phyloP scores from a whole-genome alignment of 2,113 vertebrate genomes.

The Sebastes fasciatus region DNA sequence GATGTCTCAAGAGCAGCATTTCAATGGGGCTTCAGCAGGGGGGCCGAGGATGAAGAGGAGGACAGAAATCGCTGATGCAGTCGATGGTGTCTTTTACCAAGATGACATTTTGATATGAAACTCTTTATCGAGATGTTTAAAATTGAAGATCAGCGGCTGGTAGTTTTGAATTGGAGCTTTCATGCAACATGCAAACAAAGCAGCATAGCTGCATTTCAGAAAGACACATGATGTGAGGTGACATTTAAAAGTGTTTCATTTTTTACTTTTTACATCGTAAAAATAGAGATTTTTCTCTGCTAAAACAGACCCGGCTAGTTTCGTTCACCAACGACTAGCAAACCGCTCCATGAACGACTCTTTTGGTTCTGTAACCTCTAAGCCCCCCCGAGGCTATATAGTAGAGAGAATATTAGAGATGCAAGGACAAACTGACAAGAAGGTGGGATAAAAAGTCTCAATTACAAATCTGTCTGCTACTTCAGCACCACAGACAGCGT shows the following conservation, averaged over 20 bases:
- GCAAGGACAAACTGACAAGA: too few species aligned
- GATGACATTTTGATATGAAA: conserved; percentile 48
- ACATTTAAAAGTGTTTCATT: neutral
- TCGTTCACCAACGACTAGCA: too few species aligned
- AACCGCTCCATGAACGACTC: too few species aligned
- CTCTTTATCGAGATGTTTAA: neutral
- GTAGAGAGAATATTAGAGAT: too few species aligned
- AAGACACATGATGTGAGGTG: neutral
- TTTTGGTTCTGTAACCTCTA: too few species aligned
- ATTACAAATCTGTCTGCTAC: too few species aligned
- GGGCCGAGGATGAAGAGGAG: conserved; percentile 13
- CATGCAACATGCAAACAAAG: neutral
- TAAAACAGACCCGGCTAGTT: too few species aligned
- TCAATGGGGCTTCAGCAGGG: conserved; percentile 19
- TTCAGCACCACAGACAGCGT: too few species aligned
- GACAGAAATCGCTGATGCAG: conserved; percentile 3
- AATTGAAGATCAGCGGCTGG: neutral
- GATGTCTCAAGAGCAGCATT: conserved; percentile 37
- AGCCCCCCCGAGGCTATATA: too few species aligned
- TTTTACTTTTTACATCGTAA: neutral
- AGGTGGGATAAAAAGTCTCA: too few species aligned
- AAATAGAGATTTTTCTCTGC: neutral
- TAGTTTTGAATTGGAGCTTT: neutral
- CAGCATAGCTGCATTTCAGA: neutral
- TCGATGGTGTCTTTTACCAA: conserved; percentile 34